A percentile compares a stretch with the other conserved stretches of the same genome.
Evolutionary conservation across 2,113 vertebrate species (phyloP).

Genomic region (Butorides virescens): DNA sequence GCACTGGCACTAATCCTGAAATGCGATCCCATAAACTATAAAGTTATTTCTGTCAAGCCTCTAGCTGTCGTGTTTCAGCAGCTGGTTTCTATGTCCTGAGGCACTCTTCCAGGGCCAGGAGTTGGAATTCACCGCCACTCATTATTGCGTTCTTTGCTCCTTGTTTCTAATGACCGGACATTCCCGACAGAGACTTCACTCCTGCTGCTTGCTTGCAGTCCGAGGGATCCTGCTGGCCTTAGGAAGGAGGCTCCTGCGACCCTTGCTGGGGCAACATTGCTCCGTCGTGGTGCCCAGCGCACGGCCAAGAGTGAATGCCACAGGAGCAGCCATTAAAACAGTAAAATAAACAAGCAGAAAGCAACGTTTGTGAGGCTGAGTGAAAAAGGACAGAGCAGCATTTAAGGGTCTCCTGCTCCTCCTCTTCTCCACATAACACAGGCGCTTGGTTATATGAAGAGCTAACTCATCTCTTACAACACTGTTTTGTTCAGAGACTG

Average conservation of each 20-base stretch:
- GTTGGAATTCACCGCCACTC: neutral
- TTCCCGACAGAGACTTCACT: neutral
- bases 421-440: neutral
- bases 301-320: neutral
- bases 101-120: neutral
- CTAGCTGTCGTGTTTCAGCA: neutral
- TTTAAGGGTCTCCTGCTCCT: neutral
- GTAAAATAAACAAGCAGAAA: neutral
- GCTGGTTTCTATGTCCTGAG: neutral
- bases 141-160: neutral
- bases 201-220: neutral
- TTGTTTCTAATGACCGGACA: neutral
- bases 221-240: neutral
- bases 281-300: neutral
- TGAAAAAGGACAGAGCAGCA: neutral
- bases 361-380: neutral
- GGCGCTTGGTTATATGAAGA: neutral
- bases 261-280: fast-evolving
- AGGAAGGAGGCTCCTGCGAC: neutral
- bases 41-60: neutral
- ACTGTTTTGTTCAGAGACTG: neutral
- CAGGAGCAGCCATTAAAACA: neutral
- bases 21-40: neutral
- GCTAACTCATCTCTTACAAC: neutral
- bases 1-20: neutral